phyloP scores from a whole-genome alignment of 2,797 vertebrate species.

The Hypotaenidia philippensis region DNA sequence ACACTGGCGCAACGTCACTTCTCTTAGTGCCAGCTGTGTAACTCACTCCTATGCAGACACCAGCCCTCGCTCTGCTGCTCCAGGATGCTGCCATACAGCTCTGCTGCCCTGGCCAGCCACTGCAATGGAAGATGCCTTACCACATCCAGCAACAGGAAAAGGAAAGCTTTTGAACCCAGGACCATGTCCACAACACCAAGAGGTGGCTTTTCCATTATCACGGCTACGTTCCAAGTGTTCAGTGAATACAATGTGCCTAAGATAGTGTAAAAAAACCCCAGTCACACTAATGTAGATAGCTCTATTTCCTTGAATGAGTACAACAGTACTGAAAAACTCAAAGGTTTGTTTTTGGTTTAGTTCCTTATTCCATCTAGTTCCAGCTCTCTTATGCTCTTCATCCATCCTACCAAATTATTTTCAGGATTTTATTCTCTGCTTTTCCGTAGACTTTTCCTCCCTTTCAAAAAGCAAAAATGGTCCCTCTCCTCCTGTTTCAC shows the following conservation, averaged over 20 bases:
- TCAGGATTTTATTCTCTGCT: background rate
- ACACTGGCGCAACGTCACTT: accelerated
- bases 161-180: background rate
- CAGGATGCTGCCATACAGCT: background rate
- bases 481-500: background rate
- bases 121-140: accelerated
- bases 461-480: background rate
- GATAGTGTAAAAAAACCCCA: background rate
- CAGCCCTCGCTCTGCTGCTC: background rate
- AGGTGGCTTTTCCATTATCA: background rate
- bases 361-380: background rate
- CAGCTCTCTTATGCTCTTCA: background rate
- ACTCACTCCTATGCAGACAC: background rate
- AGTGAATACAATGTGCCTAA: background rate
- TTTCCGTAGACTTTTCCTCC: background rate
- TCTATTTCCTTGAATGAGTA: background rate
- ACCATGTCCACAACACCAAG: background rate
- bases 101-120: background rate
- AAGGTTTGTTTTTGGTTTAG: background rate
- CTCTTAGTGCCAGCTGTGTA: background rate
- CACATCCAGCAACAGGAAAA: background rate
- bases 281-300: background rate
- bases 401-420: background rate
- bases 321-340: background rate
- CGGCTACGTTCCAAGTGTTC: background rate